phyloP scores from a whole-genome alignment of 2,888 invertebrate species.

The Lithophane leautieri region DNA sequence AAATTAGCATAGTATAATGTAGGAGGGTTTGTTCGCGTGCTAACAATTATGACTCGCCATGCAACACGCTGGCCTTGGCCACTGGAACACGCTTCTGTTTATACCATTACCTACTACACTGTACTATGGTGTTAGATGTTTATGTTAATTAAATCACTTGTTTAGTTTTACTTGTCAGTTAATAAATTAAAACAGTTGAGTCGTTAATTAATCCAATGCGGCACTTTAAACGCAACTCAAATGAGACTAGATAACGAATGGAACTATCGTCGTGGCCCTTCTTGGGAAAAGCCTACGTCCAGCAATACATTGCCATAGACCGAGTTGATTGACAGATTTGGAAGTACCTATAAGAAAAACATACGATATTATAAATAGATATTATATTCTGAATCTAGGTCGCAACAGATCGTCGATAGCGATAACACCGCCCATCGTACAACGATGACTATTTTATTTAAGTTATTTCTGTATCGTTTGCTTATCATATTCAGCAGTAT shows the following conservation, averaged over 20 bases:
- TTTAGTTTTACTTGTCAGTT: conserved; percentile 31
- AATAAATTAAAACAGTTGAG: conserved; percentile 14
- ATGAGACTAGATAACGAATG: background rate
- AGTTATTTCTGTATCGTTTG: conserved; percentile 1
- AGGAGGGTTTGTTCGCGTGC: conserved; percentile 61
- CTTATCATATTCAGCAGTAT: conserved; percentile 16
- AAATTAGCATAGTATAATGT: conserved; percentile 52
- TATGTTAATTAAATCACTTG: conserved; percentile 26
- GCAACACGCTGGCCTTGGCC: conserved; percentile 61
- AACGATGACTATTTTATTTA: conserved; percentile 14
- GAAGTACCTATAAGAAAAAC: no score
- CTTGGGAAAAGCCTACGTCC: background rate
- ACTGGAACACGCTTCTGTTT: conserved; percentile 7
- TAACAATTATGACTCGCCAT: conserved; percentile 58
- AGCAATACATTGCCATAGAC: background rate
- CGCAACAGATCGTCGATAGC: conserved; percentile 7
- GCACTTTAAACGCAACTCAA: background rate
- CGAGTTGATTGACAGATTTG: no score
- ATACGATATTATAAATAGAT: conserved; percentile 6
- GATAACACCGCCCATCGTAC: conserved; percentile 31
- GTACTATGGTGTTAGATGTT: background rate
- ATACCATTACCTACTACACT: conserved; percentile 11
- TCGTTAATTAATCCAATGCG: background rate
- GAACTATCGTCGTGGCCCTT: background rate
- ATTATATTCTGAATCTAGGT: conserved; percentile 28